A percentile compares a stretch with the other conserved stretches of the same genome.
These are phyloP conservation scores for Dione juno DNA, from an alignment of 2,888 invertebrate genomes.

Conservation along the genomic window DNA sequence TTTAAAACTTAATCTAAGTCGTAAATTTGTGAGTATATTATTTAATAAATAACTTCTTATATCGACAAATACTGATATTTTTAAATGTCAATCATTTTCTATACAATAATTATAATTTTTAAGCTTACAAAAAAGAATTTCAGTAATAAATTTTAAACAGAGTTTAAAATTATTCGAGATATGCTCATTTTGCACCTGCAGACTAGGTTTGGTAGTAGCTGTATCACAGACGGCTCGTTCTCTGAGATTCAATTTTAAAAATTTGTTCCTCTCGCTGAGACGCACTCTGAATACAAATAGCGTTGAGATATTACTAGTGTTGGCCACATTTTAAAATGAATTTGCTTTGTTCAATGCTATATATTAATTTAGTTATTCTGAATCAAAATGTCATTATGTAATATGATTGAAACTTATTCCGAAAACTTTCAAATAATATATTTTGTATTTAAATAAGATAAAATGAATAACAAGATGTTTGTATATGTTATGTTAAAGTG, in stretches of 20 bases:
- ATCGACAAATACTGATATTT: too few relatives aligned
- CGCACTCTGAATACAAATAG: conserved; percentile 72
- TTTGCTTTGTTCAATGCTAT: conserved; percentile 19
- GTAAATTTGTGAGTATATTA: too few relatives aligned
- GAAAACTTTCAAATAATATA: not conserved
- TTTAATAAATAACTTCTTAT: too few relatives aligned
- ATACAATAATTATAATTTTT: too few relatives aligned
- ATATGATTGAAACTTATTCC: not conserved
- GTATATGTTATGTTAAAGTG: not conserved
- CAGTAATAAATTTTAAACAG: not conserved
- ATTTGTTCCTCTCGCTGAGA: conserved; percentile 69
- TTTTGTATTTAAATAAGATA: conserved; percentile 4
- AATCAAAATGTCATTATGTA: not conserved
- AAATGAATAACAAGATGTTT: not conserved
- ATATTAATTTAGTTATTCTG: conserved; percentile 8
- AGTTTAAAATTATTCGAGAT: conserved; percentile 19
- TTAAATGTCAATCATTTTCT: too few relatives aligned
- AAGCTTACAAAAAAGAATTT: too few relatives aligned
- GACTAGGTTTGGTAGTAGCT: conserved; percentile 49
- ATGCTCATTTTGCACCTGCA: conserved; percentile 46
- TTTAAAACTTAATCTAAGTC: too few relatives aligned
- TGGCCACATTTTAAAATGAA: conserved; percentile 48
- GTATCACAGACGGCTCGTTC: conserved; percentile 65
- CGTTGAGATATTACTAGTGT: conserved; percentile 66
- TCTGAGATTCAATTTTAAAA: conserved; percentile 78